phyloP scores from a whole-genome alignment of 2,113 vertebrate genomes.

The Caranx ignobilis region DNA sequence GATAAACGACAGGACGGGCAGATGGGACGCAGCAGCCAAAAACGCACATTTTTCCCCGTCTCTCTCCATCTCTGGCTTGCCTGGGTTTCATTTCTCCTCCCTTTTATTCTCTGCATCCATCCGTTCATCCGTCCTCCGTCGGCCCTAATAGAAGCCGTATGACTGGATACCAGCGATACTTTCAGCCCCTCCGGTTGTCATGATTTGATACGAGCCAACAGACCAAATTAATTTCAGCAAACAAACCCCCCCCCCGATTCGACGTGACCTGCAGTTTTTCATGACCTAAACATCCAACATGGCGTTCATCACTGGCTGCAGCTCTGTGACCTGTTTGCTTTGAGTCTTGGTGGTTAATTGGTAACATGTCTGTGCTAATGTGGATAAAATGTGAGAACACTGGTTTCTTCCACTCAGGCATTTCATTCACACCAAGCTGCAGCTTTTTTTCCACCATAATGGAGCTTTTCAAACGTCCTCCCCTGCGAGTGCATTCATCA shows the following conservation, averaged over 20 bases:
- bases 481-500: not conserved
- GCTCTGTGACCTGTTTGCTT: slow-evolving; percentile 8
- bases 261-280: slow-evolving; percentile 41
- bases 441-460: slow-evolving; percentile 18
- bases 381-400: slow-evolving; percentile 1
- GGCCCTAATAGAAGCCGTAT: slow-evolving; percentile 66
- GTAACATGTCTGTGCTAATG: slow-evolving; percentile 12
- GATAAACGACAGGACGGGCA: slow-evolving; percentile 5
- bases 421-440: not conserved
- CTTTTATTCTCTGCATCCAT: slow-evolving; percentile 43
- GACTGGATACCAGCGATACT: slow-evolving; percentile 50
- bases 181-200: slow-evolving; percentile 42
- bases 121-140: slow-evolving; percentile 20
- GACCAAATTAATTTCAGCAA: slow-evolving; percentile 34
- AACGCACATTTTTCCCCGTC: slow-evolving; percentile 22
- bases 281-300: slow-evolving; percentile 29
- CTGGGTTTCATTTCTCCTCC: slow-evolving; percentile 52
- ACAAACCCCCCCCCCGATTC: slow-evolving; percentile 46
- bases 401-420: slow-evolving; percentile 8
- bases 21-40: slow-evolving; percentile 31
- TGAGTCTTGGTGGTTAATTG: slow-evolving; percentile 23
- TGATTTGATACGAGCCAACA: slow-evolving; percentile 58
- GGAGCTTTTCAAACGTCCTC: not conserved
- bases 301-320: slow-evolving; percentile 12
- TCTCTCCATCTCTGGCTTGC: slow-evolving; percentile 37